Base-by-base conservation (phyloP, 2,113 vertebrate genomes). In the Jaculus jaculus region DNA sequence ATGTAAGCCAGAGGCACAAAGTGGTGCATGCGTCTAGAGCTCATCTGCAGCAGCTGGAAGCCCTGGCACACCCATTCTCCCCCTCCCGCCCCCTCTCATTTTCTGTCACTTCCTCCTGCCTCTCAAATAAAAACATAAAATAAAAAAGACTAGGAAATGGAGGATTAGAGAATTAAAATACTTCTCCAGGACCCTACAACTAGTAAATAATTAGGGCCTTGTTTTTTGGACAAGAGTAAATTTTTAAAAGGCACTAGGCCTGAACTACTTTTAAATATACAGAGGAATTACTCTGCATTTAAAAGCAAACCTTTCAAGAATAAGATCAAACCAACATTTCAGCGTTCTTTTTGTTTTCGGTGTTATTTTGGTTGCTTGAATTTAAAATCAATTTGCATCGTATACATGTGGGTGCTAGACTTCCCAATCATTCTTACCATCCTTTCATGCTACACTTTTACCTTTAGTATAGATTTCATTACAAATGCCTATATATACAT, bases 251-350 rank as follows among this genome's bases (percentile, higher is more conserved):
- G 39, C 20, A 89, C 81, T 93, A 20, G 37, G 26, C 47, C 81
- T 90, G 65, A 84, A 87, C 51, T 54, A 84, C n/a, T 90, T 90
- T 84, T 2, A 37, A 84, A 93, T 87, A 77, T 37, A 61, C 60
- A 61, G 7, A 21, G 60, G 21, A 61, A 61, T 61, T 61, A 61
- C 60, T 61, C 21, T 15, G 21, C 60, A 21, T 61, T 61, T 61
- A 61, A 61, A 16, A 61, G 72, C 71, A 30, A 63, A 61, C 68
- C 30, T 12, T 16, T 42, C 54, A 91, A 65, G n/a, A 83, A n/a
- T 17, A 87, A 37, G 79, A 79, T 21, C 16, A 18, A 54, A 81
- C 79, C 3, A 90, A 71, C 61, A 2, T 34, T 91, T 90, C 47
- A 21, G 23, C 20, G 20, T 65, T 65, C 21, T 21, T 60, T 86